phyloP scores from a whole-genome alignment of 2,113 vertebrate species.

The Lates calcarifer region DNA sequence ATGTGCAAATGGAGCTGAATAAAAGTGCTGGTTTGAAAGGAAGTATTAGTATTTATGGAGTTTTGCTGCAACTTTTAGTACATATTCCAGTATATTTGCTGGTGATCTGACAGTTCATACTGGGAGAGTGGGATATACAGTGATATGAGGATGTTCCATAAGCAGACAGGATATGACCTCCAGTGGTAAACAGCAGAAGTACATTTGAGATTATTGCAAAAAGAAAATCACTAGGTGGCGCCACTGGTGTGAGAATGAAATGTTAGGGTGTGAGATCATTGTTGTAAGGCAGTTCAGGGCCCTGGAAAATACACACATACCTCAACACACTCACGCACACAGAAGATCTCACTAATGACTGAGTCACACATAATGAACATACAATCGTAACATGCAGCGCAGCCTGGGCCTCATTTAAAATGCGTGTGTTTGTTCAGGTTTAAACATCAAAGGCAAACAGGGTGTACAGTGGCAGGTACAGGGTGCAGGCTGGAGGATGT shows the following conservation, averaged over 20 bases:
- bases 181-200: slow-evolving; percentile 46
- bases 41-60: neutral
- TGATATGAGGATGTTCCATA: neutral
- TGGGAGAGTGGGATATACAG: too few relatives aligned
- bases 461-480: too few relatives aligned
- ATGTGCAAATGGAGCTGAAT: neutral
- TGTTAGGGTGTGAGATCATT: neutral
- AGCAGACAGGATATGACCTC: slow-evolving; percentile 45
- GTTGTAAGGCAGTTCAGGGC: neutral
- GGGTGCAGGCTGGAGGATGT: neutral
- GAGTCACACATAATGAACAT: neutral
- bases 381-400: neutral
- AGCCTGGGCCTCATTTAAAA: slow-evolving; percentile 4
- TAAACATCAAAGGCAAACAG: slow-evolving; percentile 19
- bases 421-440: neutral
- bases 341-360: slow-evolving; percentile 1
- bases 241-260: slow-evolving; percentile 31
- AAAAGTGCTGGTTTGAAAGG: neutral
- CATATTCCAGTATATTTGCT: neutral
- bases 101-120: neutral
- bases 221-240: slow-evolving; percentile 55
- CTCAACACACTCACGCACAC: neutral
- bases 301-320: slow-evolving; percentile 1
- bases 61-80: neutral
- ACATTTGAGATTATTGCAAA: neutral